A percentile compares a stretch with the other conserved stretches of the same genome.
These are phyloP conservation scores for Onychorhynchus coronatus DNA, from an alignment of 2,113 vertebrate genomes.

Conservation along the genomic window DNA sequence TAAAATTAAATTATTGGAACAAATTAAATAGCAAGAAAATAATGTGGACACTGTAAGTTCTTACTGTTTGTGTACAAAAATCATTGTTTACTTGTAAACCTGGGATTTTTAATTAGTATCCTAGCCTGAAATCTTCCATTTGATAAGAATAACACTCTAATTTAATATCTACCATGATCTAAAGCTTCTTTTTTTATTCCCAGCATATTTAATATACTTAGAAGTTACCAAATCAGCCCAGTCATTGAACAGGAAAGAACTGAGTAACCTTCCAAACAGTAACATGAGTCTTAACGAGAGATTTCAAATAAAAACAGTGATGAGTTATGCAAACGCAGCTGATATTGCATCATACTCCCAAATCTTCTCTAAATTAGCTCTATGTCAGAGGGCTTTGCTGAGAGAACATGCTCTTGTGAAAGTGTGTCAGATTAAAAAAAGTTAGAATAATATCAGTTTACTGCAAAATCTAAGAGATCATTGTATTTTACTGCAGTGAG, in stretches of 20 bases:
- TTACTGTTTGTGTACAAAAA: not conserved
- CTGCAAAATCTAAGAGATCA: conserved; percentile 52
- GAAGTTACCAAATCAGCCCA: conserved; percentile 20
- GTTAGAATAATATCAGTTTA: conserved; percentile 67
- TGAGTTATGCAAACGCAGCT: conserved; percentile 88
- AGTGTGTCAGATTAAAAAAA: conserved; percentile 57
- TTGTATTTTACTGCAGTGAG: conserved; percentile 59
- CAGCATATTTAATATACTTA: not conserved
- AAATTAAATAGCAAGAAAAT: not conserved
- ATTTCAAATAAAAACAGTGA: conserved; percentile 85
- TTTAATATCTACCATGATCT: not conserved
- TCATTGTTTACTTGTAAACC: not conserved
- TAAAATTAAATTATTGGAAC: not conserved
- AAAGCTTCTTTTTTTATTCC: not conserved
- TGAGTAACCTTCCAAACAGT: conserved; percentile 70
- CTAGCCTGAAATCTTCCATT: not conserved
- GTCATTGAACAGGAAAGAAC: conserved; percentile 19
- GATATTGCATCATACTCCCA: conserved; percentile 87
- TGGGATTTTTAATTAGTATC: conserved; percentile 12
- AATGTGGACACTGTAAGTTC: not conserved
- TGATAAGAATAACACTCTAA: not conserved
- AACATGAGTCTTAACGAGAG: conserved; percentile 84
- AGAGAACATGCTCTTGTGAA: conserved; percentile 55
- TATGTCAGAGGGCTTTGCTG: conserved; percentile 79
- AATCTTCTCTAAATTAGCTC: conserved; percentile 91